Evolutionary conservation across 2,888 invertebrate species (phyloP), one percentile per base, ranked within the genome.

Genomic region (Leptarthrus brevirostris): DNA sequence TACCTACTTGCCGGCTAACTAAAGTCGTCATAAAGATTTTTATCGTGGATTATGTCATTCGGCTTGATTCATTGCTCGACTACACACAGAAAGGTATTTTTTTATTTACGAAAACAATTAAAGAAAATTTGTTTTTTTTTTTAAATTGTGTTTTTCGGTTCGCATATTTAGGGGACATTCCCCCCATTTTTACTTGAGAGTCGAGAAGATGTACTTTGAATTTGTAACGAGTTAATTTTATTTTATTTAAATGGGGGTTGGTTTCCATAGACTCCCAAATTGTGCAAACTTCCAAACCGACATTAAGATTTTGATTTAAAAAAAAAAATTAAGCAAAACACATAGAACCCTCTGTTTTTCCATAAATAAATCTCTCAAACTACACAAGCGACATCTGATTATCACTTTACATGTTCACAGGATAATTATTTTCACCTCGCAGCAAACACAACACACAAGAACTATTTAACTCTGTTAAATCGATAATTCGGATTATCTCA

Each of bases 331-430:
- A n/a, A n/a, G n/a, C n/a, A n/a, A n/a, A n/a, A n/a, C n/a, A n/a
- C n/a, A n/a, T n/a, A n/a, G n/a, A n/a, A n/a, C n/a, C n/a, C n/a
- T n/a, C n/a, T n/a, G n/a, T n/a, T n/a, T n/a, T n/a, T n/a, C n/a
- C n/a, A n/a, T n/a, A n/a, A n/a, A 47, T 47, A 47, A 47, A 47
- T 40, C 64, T 64, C 64, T 44, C 64, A 44, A 64, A 64, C 44
- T 64, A 40, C 24, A 16, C 47, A 64, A 24, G 24, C 64, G 64
- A 47, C 64, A 64, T 44, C 14, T 18, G 24, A 64, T 64, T 24
- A 64, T 44, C 47, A 64, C 64, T 44, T 22, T 64, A 10, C 12
- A 16, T 56, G 22, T 40, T 64, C 44, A 64, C 44, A 64, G n/a
- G 44, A 44, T 64, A 44, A 44, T 64, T 12, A 64, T 64, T 64